These are phyloP conservation scores for Antigone vipio DNA, from an alignment of 2,113 vertebrate genomes.

Conservation along the genomic window DNA sequence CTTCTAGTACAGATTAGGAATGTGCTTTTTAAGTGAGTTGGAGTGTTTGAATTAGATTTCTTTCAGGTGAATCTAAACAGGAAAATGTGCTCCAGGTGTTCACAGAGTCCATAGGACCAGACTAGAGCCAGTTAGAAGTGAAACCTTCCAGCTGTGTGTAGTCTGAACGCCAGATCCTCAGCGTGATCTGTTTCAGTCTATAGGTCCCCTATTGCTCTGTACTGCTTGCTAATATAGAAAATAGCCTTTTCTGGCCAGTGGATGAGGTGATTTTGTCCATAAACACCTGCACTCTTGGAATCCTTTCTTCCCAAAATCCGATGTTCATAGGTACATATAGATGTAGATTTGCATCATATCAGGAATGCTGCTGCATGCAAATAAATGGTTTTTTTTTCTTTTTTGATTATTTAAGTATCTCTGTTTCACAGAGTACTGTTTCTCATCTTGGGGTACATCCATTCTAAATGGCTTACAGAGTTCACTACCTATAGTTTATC, in stretches of 20 bases:
- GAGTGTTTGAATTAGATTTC: not conserved
- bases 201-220: not conserved
- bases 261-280: not conserved
- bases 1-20: not conserved
- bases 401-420: not conserved
- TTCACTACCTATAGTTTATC: constrained; percentile 1
- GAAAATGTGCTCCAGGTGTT: not conserved
- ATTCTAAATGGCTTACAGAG: constrained; percentile 39
- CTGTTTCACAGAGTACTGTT: not conserved
- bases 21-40: not conserved
- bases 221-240: not conserved
- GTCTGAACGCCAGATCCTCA: not conserved
- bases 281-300: not conserved
- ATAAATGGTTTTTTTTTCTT: not conserved
- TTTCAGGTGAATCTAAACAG: not conserved
- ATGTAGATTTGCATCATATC: not conserved
- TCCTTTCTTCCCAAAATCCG: not conserved
- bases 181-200: not conserved
- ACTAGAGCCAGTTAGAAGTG: not conserved
- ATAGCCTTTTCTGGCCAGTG: not conserved
- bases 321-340: not conserved
- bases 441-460: not conserved
- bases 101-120: not conserved
- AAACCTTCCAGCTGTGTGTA: not conserved
- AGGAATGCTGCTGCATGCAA: not conserved